Base-by-base conservation (phyloP, 2,113 vertebrate species). In the Polyodon spathula region DNA sequence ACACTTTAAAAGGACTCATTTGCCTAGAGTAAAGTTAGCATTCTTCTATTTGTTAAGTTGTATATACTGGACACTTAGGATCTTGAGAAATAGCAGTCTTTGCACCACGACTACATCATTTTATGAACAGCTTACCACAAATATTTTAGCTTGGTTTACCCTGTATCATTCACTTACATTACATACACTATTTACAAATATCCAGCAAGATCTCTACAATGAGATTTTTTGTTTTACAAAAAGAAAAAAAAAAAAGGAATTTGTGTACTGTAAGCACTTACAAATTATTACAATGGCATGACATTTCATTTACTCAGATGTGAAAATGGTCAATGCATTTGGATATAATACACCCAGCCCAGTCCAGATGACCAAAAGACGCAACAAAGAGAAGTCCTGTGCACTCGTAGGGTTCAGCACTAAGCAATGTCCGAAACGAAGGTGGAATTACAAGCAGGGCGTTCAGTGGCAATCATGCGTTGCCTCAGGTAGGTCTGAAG, bases 401-500 rank as follows among this genome's bases (percentile, higher is more conserved):
- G 27, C 27, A 27, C 3, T 27, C 3, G 72, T 73, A 63, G 37
- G 63, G 74, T 62, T 71, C 78, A 78, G 76, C 76, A 5, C 76
- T 81, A 80, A 83, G 83, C 84, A 86, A 83, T 81, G 74, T 77
- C 80, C 11, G 80, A 73, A 75, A 73, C 27, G 67, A 59, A 37
- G 81, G 65, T 69, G 65, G 61, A 54, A 68, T 6, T 52, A 61
- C 63, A 68, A 37, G 14, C 4, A 62, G 54, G 57, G 54, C 65
- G 27, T 8, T 77, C 66, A 68, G 63, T 72, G 68, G 73, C 71
- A 78, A 60, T 77, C 66, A 75, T 68, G 67, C 52, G 63, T 67
- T 65, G 70, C 39, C 39, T 79, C 85, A 12, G 58, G 84, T n/a
- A 37, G 72, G 42, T 86, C 80, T 3, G 54, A 54, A 17, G 39